A percentile compares a stretch with the other conserved stretches of the same genome.
Evolutionary conservation across 2,888 invertebrate species (phyloP).

Genomic region (Saturnia pavonia): DNA sequence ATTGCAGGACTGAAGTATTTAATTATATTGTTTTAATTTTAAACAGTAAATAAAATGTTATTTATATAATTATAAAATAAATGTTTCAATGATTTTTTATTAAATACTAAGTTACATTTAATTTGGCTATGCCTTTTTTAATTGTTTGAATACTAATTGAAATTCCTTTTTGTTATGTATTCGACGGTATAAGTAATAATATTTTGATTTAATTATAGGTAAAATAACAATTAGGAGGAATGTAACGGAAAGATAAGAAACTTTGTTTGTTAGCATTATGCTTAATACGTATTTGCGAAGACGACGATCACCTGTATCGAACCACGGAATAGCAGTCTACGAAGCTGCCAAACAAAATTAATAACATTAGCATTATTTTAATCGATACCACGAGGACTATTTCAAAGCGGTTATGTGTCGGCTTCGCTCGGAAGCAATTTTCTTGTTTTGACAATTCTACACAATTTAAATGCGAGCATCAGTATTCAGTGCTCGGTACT

Average conservation of each 20-base stretch:
- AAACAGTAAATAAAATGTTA: background rate
- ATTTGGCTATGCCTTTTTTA: background rate
- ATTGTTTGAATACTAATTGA: background rate
- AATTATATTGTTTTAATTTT: background rate
- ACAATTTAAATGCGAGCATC: slow-evolving; percentile 67
- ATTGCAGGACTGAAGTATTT: background rate
- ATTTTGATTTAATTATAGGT: slow-evolving; percentile 18
- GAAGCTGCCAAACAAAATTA: slow-evolving; percentile 63
- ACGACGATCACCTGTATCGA: slow-evolving; percentile 50
- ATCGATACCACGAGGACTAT: slow-evolving; percentile 69
- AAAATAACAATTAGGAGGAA: slow-evolving; percentile 48
- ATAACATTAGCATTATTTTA: slow-evolving; percentile 73
- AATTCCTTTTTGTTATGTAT: background rate
- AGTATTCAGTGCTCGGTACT: slow-evolving; percentile 58
- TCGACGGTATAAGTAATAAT: no score
- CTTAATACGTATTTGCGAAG: slow-evolving; percentile 48
- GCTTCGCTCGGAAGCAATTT: slow-evolving; percentile 57
- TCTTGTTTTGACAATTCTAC: slow-evolving; percentile 66
- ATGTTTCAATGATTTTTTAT: background rate
- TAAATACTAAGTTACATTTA: background rate
- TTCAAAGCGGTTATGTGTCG: slow-evolving; percentile 42
- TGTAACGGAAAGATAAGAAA: slow-evolving; percentile 53
- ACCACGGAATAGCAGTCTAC: slow-evolving; percentile 50
- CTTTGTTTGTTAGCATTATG: slow-evolving; percentile 51
- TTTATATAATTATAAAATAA: background rate